phyloP scores from a whole-genome alignment of 2,797 vertebrate species.

The Phrynocephalus vlangalii region DNA sequence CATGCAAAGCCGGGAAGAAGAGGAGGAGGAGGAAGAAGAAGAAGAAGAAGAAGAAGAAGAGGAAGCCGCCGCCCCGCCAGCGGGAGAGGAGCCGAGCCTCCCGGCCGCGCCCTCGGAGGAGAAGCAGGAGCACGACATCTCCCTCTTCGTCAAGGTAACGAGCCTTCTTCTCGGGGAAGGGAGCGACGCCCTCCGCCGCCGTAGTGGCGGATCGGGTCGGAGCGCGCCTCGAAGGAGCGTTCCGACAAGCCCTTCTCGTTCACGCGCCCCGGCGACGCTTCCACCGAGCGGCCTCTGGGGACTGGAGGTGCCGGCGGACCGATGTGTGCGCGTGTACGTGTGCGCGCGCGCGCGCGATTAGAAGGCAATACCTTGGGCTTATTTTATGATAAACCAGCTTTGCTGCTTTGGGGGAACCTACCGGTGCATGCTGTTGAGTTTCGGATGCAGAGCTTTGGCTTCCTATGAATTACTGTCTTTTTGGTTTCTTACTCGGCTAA shows the following conservation, averaged over 20 bases:
- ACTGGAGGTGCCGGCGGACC: no score
- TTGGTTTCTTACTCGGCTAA: background rate
- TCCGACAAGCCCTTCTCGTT: no score
- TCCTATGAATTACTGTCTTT: background rate
- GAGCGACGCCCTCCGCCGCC: no score
- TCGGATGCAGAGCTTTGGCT: background rate
- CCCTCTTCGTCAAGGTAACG: slow-evolving; percentile 83
- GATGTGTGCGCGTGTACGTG: no score
- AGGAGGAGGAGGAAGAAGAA: slow-evolving; percentile 23
- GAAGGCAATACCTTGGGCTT: no score
- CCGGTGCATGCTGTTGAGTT: background rate
- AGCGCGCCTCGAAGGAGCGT: no score
- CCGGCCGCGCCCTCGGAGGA: background rate
- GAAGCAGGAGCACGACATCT: slow-evolving; percentile 79
- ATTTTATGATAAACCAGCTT: background rate
- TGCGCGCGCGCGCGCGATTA: no score
- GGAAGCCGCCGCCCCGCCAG: slow-evolving; percentile 6
- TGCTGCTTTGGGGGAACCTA: background rate
- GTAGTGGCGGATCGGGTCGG: background rate
- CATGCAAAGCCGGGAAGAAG: background rate
- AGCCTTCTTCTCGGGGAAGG: background rate
- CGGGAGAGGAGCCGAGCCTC: background rate
- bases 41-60: slow-evolving; percentile 24
- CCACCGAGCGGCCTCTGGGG: background rate
- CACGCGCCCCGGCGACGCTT: background rate